Conservation (phyloP, 2,113 vertebrate species). For the Nannospalax galili region DNA sequence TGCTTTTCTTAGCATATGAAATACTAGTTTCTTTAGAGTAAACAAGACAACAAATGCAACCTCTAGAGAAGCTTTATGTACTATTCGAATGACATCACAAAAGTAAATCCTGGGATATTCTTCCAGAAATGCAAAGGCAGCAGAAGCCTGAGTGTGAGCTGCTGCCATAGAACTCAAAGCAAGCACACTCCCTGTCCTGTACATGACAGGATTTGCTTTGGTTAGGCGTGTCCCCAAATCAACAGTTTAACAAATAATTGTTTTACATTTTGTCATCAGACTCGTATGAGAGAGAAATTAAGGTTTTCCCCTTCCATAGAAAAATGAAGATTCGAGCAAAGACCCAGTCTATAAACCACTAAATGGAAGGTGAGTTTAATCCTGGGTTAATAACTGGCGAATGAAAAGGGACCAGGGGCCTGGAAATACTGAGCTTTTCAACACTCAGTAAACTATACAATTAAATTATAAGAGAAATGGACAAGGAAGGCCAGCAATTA, state of each 20-base stretch:
- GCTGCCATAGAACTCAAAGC: not conserved
- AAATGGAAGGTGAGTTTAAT: not conserved
- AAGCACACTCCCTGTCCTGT: not conserved
- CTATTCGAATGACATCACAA: not conserved
- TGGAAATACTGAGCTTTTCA: not conserved
- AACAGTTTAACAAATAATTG: not conserved
- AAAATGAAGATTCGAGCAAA: conserved; percentile 43
- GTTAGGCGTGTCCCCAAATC: not conserved
- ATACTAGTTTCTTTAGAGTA: not conserved
- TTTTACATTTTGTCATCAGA: conserved; percentile 23
- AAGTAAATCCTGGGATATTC: conserved; percentile 27
- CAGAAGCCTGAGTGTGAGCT: not conserved
- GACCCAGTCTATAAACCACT: not conserved
- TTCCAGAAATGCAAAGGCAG: conserved; percentile 18
- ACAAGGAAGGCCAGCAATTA: conserved; percentile 7
- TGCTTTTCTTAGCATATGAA: conserved; percentile 7
- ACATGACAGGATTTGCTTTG: not conserved
- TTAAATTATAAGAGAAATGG: not conserved
- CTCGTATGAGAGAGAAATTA: not conserved
- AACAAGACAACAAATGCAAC: not conserved
- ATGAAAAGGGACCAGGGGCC: not conserved
- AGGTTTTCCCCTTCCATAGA: not conserved
- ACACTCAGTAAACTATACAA: conserved; percentile 5
- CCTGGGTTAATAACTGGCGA: not conserved
- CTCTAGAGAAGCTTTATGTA: not conserved